Evolutionary conservation across 2,113 vertebrate genomes (phyloP).

Genomic region (Rattus norvegicus): GRCr8 NC_086020.1:173814501-173815000

Average conservation of each 20-base stretch:
- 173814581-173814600: not conserved
- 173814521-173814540: not conserved
- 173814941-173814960: constrained; percentile 15
- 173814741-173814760: constrained; percentile 56
- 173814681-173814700: not conserved
- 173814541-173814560: not conserved
- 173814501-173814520: not conserved
- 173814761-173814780: constrained; percentile 2
- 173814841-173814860: constrained; percentile 69
- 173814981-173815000: constrained; percentile 52
- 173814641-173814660: not conserved
- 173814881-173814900: not conserved
- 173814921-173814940: constrained; percentile 68
- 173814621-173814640: not conserved
- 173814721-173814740: constrained; percentile 31
- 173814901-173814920: constrained; percentile 58
- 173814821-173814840: constrained; percentile 77
- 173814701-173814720: constrained; percentile 46
- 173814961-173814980: constrained; percentile 55
- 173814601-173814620: constrained; percentile 11
- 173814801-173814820: constrained; percentile 8
- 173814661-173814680: not conserved
- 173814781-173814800: not conserved
- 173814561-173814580: not conserved
- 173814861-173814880: constrained; percentile 53